Evolutionary conservation across 2,113 vertebrate genomes (phyloP).

Genomic region (Podilymbus podiceps): DNA sequence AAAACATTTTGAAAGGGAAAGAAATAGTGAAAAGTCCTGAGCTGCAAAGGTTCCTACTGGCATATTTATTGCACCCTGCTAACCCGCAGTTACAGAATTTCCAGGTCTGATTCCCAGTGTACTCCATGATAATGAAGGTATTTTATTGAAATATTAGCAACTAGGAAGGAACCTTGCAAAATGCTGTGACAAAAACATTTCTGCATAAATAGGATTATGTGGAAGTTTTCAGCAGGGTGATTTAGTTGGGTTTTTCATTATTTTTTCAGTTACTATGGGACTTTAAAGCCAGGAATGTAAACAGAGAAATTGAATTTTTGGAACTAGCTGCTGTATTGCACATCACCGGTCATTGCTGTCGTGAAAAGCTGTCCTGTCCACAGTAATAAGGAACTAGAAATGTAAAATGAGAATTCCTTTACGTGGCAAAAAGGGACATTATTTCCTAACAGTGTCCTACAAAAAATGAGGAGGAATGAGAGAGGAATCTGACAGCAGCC

Average conservation of each 20-base stretch:
- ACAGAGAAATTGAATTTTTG: constrained; percentile 56
- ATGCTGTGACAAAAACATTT: constrained; percentile 27
- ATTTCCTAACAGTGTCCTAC: background rate
- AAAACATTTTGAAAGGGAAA: background rate
- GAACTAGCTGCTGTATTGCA: constrained; percentile 36
- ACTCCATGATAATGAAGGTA: constrained; percentile 19
- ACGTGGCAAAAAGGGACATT: background rate
- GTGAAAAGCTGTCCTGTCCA: background rate
- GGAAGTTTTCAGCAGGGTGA: constrained; percentile 54
- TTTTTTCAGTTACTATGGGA: constrained; percentile 56
- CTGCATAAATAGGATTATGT: constrained; percentile 59
- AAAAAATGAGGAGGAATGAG: rapidly evolving
- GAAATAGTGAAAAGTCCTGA: background rate
- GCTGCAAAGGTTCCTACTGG: background rate
- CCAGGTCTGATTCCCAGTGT: background rate
- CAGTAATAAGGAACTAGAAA: constrained; percentile 20
- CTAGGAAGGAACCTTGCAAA: constrained; percentile 40
- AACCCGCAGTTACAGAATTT: background rate
- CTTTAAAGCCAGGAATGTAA: constrained; percentile 55
- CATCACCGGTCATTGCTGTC: background rate
- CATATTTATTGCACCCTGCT: background rate
- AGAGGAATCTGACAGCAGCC: background rate
- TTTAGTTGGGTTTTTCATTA: constrained; percentile 23
- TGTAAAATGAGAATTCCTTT: constrained; percentile 32
- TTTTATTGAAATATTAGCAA: constrained; percentile 69